These are phyloP conservation scores for Gryon sp. DNA, from an alignment of 1,140 invertebrate species.

Conservation along the genomic window DNA sequence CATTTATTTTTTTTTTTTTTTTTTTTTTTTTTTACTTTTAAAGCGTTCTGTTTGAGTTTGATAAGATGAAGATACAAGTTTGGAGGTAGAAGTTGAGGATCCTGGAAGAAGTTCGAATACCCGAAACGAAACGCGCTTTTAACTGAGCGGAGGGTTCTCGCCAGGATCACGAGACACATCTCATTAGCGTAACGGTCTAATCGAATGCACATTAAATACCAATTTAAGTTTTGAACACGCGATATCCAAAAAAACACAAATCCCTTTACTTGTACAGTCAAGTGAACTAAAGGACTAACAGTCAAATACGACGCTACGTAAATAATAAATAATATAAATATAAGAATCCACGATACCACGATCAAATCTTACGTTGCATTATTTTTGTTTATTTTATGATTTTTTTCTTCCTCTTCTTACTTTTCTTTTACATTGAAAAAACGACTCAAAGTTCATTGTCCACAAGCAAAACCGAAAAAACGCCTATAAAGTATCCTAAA, in stretches of 20 bases:
- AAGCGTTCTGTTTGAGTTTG: slow-evolving; percentile 15
- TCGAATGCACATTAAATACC: slow-evolving; percentile 41
- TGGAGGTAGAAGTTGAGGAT: slow-evolving; percentile 57
- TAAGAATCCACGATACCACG: slow-evolving; percentile 24
- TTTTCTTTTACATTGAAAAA: slow-evolving; percentile 16
- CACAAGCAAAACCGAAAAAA: slow-evolving; percentile 14
- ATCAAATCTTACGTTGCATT: neutral
- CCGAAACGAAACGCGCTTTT: slow-evolving; percentile 35
- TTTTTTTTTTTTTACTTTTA: slow-evolving; percentile 7
- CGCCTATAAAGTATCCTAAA: slow-evolving; percentile 18
- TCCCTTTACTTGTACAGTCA: slow-evolving; percentile 14
- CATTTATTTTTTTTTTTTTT: too few species aligned
- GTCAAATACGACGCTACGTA: slow-evolving; percentile 24
- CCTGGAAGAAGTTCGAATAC: slow-evolving; percentile 40
- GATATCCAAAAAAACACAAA: slow-evolving; percentile 43
- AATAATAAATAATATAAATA: slow-evolving; percentile 49
- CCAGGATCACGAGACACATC: slow-evolving; percentile 47
- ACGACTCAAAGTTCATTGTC: neutral
- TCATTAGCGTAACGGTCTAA: slow-evolving; percentile 12
- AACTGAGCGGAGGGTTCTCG: slow-evolving; percentile 23
- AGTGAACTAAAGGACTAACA: slow-evolving; percentile 19
- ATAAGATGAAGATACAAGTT: slow-evolving; percentile 54
- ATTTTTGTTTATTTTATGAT: neutral
- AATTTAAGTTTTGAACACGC: slow-evolving; percentile 35
- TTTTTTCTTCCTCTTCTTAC: slow-evolving; percentile 1